These are phyloP conservation scores for Eupsittula cactorum DNA, from an alignment of 2,113 vertebrate species.

Conservation along the genomic window DNA sequence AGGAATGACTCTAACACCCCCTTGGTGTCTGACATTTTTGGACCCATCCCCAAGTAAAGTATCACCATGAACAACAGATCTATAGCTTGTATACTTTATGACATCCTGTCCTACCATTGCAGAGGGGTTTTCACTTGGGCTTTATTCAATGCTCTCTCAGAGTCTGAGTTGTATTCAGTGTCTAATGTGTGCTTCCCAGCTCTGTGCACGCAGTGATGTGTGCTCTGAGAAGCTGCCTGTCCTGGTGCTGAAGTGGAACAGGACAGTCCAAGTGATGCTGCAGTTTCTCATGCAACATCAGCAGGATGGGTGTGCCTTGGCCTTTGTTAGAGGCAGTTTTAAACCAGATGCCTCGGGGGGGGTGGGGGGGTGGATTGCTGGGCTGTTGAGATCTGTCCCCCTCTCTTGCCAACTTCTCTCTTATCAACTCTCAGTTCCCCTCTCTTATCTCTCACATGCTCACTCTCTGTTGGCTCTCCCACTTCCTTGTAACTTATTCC, in stretches of 20 bases:
- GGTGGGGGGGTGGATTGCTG: neutral
- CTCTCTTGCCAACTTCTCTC: too few species aligned
- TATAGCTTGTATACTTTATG: neutral
- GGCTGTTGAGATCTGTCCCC: neutral
- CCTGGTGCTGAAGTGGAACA: neutral
- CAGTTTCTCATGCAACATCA: neutral
- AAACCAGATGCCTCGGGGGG: neutral
- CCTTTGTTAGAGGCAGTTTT: neutral
- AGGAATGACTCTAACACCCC: neutral
- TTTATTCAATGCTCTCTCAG: neutral
- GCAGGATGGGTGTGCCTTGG: neutral
- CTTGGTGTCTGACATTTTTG: neutral
- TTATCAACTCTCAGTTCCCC: neutral
- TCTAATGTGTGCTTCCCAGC: fast-evolving
- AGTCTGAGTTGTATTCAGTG: fast-evolving
- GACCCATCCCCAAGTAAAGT: neutral
- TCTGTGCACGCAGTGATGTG: fast-evolving
- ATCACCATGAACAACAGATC: neutral
- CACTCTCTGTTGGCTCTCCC: neutral
- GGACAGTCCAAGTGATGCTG: neutral
- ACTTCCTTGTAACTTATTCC: neutral
- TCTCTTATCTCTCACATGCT: neutral
- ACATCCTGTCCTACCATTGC: neutral
- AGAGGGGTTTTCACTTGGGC: neutral
- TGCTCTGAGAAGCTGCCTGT: neutral